Conservation (phyloP, 2,113 vertebrate genomes). For the Pica pica region DNA sequence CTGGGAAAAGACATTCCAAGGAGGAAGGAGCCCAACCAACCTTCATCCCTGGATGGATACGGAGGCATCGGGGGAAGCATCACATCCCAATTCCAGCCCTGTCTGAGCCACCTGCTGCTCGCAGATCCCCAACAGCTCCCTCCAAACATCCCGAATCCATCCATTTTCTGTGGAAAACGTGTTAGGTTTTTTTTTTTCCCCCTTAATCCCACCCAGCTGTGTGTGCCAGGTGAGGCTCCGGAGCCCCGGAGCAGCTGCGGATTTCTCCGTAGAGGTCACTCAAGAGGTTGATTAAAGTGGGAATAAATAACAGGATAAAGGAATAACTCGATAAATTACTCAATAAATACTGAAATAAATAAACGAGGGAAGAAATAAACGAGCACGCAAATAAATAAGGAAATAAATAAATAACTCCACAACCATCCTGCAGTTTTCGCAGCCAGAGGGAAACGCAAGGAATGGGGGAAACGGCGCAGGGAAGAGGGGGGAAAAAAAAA, state of each 20-base stretch:
- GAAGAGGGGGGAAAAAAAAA: rapidly evolving
- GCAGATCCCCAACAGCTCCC: neutral
- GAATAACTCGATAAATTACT: rapidly evolving
- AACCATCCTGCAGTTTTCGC: neutral
- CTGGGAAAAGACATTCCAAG: rapidly evolving
- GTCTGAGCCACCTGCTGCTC: slow-evolving; percentile 25
- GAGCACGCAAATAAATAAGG: neutral
- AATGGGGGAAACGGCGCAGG: neutral
- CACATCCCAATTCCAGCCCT: neutral
- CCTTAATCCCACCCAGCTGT: neutral
- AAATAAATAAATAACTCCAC: neutral
- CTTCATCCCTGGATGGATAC: rapidly evolving
- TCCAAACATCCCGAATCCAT: neutral
- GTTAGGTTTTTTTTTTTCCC: no score
- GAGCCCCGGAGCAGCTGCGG: neutral
- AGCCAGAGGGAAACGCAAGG: neutral
- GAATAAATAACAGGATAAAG: neutral
- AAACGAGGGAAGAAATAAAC: neutral
- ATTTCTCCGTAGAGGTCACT: slow-evolving; percentile 41
- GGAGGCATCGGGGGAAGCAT: neutral
- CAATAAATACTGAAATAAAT: rapidly evolving
- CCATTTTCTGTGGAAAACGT: neutral
- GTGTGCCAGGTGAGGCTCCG: neutral
- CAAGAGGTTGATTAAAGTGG: slow-evolving; percentile 4
- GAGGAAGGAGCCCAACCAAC: neutral